Conservation (phyloP, 2,888 invertebrate species). For the Tetranychus truncatus region DNA sequence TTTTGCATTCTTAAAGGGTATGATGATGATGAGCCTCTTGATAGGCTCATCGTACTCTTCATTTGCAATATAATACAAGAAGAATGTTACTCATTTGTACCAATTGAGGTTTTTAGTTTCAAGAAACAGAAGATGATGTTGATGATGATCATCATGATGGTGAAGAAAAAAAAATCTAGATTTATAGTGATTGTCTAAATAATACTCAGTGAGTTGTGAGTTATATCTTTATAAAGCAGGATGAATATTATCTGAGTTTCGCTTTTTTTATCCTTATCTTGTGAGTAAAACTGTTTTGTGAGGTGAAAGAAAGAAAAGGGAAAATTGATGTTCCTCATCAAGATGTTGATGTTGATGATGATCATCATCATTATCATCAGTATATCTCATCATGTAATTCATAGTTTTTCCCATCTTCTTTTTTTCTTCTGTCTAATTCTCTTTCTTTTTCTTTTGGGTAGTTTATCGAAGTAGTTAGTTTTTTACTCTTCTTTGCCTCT, state of each 20-base stretch:
- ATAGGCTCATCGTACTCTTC: background rate
- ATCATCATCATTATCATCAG: background rate
- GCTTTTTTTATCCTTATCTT: background rate
- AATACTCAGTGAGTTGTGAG: background rate
- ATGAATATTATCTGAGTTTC: background rate
- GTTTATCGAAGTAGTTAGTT: background rate
- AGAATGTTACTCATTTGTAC: slow-evolving; percentile 3
- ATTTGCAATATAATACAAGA: background rate
- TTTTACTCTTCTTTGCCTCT: background rate
- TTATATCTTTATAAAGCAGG: background rate
- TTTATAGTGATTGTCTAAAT: background rate
- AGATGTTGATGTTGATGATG: background rate
- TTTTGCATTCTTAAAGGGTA: background rate
- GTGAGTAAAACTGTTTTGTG: background rate
- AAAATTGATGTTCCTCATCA: background rate
- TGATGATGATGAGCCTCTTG: background rate
- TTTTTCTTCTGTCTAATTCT: too few species aligned
- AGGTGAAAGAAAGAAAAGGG: background rate
- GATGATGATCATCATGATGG: background rate
- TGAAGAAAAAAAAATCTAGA: background rate
- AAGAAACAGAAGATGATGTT: background rate
- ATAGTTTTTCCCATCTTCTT: background rate
- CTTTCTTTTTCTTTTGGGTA: background rate
- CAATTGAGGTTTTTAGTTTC: background rate
- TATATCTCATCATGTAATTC: background rate